Conservation (phyloP, 1,140 invertebrate species). For the Sinella curviseta region DNA sequence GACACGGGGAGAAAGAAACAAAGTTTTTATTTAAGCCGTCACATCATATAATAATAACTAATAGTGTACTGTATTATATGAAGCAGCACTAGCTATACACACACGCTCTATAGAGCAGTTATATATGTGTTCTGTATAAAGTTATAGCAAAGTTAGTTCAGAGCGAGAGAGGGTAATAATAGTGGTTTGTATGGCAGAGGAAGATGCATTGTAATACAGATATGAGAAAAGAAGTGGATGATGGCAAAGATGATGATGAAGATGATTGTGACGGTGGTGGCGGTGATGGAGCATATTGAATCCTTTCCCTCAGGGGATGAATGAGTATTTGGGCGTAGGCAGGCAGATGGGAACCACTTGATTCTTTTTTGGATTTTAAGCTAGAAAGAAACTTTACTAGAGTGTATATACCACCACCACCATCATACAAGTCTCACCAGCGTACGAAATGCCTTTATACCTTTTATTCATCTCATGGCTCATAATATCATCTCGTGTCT, state of each 20-base stretch:
- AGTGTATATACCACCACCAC: too few species aligned
- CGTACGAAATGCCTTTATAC: too few species aligned
- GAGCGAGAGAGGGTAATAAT: background rate
- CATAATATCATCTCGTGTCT: too few species aligned
- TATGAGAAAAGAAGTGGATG: too few species aligned
- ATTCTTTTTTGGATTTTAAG: background rate
- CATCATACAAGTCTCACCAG: too few species aligned
- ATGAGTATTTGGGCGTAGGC: constrained; percentile 24
- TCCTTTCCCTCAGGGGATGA: constrained; percentile 25
- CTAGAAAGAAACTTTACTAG: background rate
- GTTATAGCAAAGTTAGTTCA: too few species aligned
- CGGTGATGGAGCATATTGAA: constrained; percentile 3
- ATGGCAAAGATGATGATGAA: background rate
- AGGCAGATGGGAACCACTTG: constrained; percentile 25
- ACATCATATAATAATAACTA: background rate
- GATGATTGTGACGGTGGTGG: background rate
- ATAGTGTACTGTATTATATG: background rate
- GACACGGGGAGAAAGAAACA: background rate
- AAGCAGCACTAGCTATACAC: too few species aligned
- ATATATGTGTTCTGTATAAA: too few species aligned
- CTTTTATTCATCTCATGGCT: too few species aligned
- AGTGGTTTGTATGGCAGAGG: background rate
- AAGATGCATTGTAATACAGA: too few species aligned
- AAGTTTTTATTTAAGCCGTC: background rate
- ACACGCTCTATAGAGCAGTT: too few species aligned